Percentiles rank a stretch among this genome's conserved stretches.
Evolutionary conservation across 2,888 invertebrate species (phyloP).

Genomic region (Drosophila neonasuta): DNA sequence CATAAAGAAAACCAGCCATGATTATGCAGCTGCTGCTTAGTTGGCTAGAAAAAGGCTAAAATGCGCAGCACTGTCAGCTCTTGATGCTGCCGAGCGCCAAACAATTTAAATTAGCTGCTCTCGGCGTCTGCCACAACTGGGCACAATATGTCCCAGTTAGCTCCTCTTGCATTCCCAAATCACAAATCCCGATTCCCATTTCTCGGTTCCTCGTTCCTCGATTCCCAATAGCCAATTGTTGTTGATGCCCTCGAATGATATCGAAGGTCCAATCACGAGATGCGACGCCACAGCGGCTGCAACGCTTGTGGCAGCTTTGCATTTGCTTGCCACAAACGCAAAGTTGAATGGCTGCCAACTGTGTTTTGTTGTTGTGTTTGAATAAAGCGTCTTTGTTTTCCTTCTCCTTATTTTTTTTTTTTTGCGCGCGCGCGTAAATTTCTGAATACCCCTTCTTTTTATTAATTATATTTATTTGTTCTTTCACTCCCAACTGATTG

Average conservation of each 20-base stretch:
- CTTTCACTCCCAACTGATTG: constrained; percentile 14
- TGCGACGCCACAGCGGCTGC: constrained; percentile 24
- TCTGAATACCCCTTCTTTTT: background rate
- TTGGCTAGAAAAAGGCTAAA: background rate
- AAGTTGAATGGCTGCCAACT: constrained; percentile 53
- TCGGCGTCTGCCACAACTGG: constrained; percentile 52
- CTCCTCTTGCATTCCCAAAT: background rate
- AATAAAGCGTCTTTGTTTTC: constrained; percentile 52
- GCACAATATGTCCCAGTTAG: constrained; percentile 34
- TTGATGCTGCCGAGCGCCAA: constrained; percentile 50
- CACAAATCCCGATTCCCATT: background rate
- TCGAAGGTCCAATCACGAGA: constrained; percentile 64
- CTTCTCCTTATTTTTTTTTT: constrained; percentile 12
- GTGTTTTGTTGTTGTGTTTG: constrained; percentile 28
- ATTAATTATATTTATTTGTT: constrained; percentile 45
- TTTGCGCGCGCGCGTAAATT: constrained; percentile 10
- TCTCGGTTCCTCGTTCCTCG: no score
- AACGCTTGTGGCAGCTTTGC: constrained; percentile 27
- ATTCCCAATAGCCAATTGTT: constrained; percentile 36
- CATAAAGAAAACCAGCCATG: no score
- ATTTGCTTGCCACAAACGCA: constrained; percentile 31
- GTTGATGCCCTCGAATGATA: constrained; percentile 67
- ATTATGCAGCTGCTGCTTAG: no score
- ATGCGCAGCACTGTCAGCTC: constrained; percentile 19
- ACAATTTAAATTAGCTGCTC: constrained; percentile 74